These are phyloP conservation scores for Podarcis raffonei DNA, from an alignment of 2,113 vertebrate species.

Conservation along the genomic window DNA sequence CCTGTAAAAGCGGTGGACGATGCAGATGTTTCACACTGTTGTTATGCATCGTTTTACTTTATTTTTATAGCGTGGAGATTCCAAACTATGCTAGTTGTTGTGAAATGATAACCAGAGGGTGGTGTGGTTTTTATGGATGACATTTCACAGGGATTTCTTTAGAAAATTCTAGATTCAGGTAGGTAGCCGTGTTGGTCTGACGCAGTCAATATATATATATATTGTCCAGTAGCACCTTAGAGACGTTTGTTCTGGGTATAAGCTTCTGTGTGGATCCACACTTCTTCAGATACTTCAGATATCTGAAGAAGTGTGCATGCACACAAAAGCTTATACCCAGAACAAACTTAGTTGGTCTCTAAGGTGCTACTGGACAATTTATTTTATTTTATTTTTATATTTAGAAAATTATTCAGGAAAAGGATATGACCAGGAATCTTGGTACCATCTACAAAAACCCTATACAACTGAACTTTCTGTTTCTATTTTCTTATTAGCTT, in stretches of 20 bases:
- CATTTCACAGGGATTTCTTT: neutral
- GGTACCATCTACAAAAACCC: neutral
- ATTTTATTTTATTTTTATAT: too few species aligned
- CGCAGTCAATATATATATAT: too few species aligned
- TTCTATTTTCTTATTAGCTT: slow-evolving; percentile 64
- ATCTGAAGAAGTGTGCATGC: too few species aligned
- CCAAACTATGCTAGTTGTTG: neutral
- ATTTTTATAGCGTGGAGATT: neutral
- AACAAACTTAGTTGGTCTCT: too few species aligned
- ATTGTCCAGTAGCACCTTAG: too few species aligned
- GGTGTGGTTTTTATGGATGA: neutral
- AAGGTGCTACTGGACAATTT: too few species aligned
- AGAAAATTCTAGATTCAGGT: neutral
- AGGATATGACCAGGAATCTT: neutral
- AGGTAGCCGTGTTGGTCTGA: too few species aligned
- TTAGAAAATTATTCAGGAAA: neutral
- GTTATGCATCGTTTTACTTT: neutral
- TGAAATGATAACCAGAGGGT: neutral
- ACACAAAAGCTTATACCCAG: too few species aligned
- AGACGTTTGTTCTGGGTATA: too few species aligned
- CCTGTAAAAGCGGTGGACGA: neutral
- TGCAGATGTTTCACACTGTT: neutral
- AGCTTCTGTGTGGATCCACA: too few species aligned
- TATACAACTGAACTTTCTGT: neutral
- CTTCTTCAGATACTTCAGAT: too few species aligned